Evolutionary conservation across 2,888 invertebrate genomes (phyloP), one percentile per base, ranked within the genome.

Genomic region (Cephus nigrinus): DNA sequence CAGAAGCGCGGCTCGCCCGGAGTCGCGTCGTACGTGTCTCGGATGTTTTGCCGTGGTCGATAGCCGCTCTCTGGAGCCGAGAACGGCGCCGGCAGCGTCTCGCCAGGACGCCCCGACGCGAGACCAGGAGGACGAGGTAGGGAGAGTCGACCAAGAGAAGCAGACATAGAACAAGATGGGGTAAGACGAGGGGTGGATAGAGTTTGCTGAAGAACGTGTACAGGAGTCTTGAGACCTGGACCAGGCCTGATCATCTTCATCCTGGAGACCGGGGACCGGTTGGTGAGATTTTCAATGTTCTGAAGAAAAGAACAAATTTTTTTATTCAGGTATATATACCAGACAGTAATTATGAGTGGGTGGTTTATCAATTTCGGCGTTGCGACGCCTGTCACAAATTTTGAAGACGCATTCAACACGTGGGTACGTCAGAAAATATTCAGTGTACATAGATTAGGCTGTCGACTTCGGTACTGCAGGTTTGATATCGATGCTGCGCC

Each of bases 31-130:
- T 32, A 73, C 73, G 73, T 73, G 73, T 73, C 73, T 73, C 33
- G 73, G 73, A 73, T 73, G 73, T 73, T 73, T 73, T 73, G 73
- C 35, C 73, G 73, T 30, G 31, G 73, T 73, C 32, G 73, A 73
- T n/a, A 69, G 69, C 11, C 32, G 69, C 69, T 30, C 69, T 40
- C 40, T 15, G 69, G 32, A 32, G 69, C 32, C 32, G 30, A 69
- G 69, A 69, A 32, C 73, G 32, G 73, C 33, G 35, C 73, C 73
- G 71, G 73, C 73, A 34, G 15, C 73, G 32, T 73, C 73, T 69
- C 69, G 69, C 32, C 73, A 12, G 73, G 12, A 73, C 34, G 34
- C 32, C 32, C 31, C 73, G n/a, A 32, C 34, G 34, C 32, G 73
- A n/a, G 73, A 73, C 34, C 31, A 35, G 12, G 69, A 32, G 69